Base-by-base conservation (phyloP, 2,797 vertebrate species). In the Siniperca undulata region DNA sequence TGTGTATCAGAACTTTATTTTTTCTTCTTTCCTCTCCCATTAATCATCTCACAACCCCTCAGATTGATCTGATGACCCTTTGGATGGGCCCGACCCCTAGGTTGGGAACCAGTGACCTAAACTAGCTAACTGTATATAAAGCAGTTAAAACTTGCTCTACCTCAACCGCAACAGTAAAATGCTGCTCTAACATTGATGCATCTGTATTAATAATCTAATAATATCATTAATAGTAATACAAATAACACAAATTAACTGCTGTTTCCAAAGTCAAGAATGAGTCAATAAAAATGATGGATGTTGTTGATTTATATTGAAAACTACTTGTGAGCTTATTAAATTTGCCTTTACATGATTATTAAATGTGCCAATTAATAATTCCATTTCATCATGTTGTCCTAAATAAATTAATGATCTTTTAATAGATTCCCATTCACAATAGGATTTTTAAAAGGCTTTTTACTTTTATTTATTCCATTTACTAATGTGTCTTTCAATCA, bases 301-400 rank as follows among this genome's bases (percentile, higher is more conserved):
- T 27, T 27, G 62, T 19, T 48, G 5, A 50, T 67, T 50, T 67
- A 34, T 50, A 50, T 34, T 67, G 46, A 50, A 67, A 67, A 50
- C 6, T 20, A 14, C 27, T 67, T 64, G 20, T 24, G 61, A 62
- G 20, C 11, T 68, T 14, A 11, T 52, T 52, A 68, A 52, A 38
- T 68, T 7, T 20, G 65, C 58, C 34, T 38, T 61, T 38, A 38
- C 59, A 22, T 34, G 19, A 40, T 55, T 19, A 14, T 56, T 6
- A 58, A 70, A 42, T 64, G 20, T 24, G 61, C 20, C 11, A 19
- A n/a, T 70, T 53, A 64, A 78, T 62, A 42, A 52, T 42, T 70
- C 36, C 58, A 42, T n/a, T 62, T 61, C 4, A 36, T 24, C 13
- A 6, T 70, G 19, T 40, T 30, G 19, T 55, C 13, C 10, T 53